Evolutionary conservation across 2,113 vertebrate species (phyloP), one percentile per base, ranked within the genome.

Genomic region (Holacanthus passer): DNA sequence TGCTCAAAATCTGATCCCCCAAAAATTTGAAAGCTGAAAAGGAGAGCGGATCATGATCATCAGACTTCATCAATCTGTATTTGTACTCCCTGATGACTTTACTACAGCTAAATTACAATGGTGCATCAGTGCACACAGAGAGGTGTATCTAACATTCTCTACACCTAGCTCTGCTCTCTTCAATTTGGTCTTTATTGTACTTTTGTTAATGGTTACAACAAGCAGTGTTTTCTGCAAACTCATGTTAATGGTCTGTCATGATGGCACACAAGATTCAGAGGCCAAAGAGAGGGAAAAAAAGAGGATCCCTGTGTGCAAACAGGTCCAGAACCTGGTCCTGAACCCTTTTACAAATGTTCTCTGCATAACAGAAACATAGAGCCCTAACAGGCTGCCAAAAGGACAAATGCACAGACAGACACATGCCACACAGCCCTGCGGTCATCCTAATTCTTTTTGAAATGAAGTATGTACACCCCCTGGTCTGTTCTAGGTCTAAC

Each of bases 391-490:
- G 65, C 59, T 76, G 31, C 82, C 39, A 69, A 48, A 76, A 70
- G 66, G 45, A 73, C 14, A 31, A 45, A 53, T 8, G 72, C 75
- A 65, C 45, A 69, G 13, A 82, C 66, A 76, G 39, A 79, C 66
- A 78, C 43, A 66, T 9, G 27, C 24, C 29, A 66, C 65, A 62
- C 37, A 84, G 58, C 65, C 65, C 63, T 19, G 43, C 31, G 48
- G 67, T 82, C 41, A 52, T 84, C 74, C 71, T 82, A 68, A 69
- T 91, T 91, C 80, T 90, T 70, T 83, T 82, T 87, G 85, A 87
- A 91, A 89, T 91, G 66, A 92, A 86, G 70, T 78, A 67, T 87
- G 72, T 58, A 84, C 82, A 75, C 80, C 84, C 86, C 50, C 64
- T 69, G 76, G 86, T 87, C 79, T 87, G 78, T 82, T 91, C 81